These are phyloP conservation scores for Drosophila nigrodunni DNA, from an alignment of 1,140 invertebrate species.

Conservation along the genomic window DNA sequence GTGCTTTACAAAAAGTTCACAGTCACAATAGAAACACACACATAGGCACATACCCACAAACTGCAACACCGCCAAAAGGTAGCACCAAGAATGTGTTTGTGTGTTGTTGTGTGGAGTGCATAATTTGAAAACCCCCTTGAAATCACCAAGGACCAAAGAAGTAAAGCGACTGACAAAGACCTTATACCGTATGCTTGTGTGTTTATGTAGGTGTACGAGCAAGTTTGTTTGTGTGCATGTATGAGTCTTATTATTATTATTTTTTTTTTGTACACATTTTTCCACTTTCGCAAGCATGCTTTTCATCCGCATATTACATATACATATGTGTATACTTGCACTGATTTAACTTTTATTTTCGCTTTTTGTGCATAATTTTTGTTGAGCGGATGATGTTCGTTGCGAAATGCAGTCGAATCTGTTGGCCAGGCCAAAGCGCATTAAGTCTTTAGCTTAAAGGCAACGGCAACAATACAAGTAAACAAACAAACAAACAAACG, in stretches of 20 bases:
- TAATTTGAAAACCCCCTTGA: constrained; percentile 56
- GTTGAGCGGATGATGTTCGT: constrained; percentile 1
- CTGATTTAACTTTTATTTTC: constrained; percentile 59
- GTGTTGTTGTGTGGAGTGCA: constrained; percentile 21
- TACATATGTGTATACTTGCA: constrained; percentile 34
- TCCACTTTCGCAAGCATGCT: constrained; percentile 42
- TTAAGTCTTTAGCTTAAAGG: constrained; percentile 77
- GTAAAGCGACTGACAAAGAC: constrained; percentile 46
- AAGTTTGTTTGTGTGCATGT: neutral
- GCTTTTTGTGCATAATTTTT: constrained; percentile 55
- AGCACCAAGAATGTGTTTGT: constrained; percentile 14
- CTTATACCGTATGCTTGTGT: neutral
- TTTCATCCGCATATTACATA: constrained; percentile 30
- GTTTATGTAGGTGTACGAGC: neutral
- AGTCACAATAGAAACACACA: constrained; percentile 49
- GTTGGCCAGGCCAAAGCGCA: constrained; percentile 59
- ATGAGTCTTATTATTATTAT: neutral
- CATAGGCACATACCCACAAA: neutral
- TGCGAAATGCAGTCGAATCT: constrained; percentile 17
- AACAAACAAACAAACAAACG: constrained; percentile 54
- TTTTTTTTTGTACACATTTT: constrained; percentile 29
- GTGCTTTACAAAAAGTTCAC: constrained; percentile 37
- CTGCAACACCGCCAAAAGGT: neutral
- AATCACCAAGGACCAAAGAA: constrained; percentile 39
- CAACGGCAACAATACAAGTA: constrained; percentile 46